Evolutionary conservation across 2,113 vertebrate species (phyloP), one percentile per base, ranked within the genome.

Genomic region (Centropristis striata): DNA sequence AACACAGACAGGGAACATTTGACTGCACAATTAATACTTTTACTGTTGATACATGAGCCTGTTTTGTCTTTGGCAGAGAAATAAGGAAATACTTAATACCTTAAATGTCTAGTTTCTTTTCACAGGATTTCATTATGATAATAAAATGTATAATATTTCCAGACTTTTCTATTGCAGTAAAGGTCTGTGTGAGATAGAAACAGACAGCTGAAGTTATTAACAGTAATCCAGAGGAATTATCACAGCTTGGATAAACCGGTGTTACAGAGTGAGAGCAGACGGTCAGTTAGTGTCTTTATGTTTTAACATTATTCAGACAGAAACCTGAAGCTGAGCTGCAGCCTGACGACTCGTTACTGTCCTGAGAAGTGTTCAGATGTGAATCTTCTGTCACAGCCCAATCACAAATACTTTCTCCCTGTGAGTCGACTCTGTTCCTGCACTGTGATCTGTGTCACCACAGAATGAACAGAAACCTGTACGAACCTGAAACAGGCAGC

Each of bases 321-420:
- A 41, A 6, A 59, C 27, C 37, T 15, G 63, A 18, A 55, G 46
- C 37, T 12, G 4, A 39, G 4, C 46, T 46, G 53, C 51, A 49
- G 25, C 41, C 42, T 32, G 58, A 64, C 23, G 25, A 51, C 49
- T 63, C 36, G 12, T 51, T n/a, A 32, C 65, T 25, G 27, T 18
- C 27, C 41, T 60, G 53, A 53, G 47, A 59, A 71, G 41, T 21
- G 10, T 28, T 71, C 32, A 39, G 32, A 54, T 71, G 28, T 73
- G 16, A 37, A 71, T 64, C 14, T 20, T 8, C 47, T 10, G 58
- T 58, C 59, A 42, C 51, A 65, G 65, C 58, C 67, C 23, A 15
- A 44, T 74, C 46, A 18, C 60, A 70, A 59, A 71, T 51, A 46
- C 37, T 71, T 39, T n/a, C n/a, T n/a, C n/a, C n/a, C n/a, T n/a